Evolutionary conservation across 2,797 vertebrate species (phyloP).

Genomic region (Aeoliscus strigatus): DNA sequence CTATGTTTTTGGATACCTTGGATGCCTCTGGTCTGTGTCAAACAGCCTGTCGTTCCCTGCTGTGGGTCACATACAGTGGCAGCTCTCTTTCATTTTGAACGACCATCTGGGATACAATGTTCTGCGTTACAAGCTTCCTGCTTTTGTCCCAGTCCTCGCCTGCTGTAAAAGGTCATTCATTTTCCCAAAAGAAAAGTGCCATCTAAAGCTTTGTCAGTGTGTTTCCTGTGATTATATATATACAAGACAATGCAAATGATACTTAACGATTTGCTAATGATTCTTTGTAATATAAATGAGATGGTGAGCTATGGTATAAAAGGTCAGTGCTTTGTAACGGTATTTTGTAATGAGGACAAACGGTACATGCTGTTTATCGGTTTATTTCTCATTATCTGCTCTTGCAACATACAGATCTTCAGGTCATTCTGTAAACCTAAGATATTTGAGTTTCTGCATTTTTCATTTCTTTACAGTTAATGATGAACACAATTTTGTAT

Average conservation of each 20-base stretch:
- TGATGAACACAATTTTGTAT: no score
- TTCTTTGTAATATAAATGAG: not conserved
- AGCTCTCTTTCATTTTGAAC: not conserved
- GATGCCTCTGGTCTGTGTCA: slow-evolving; percentile 39
- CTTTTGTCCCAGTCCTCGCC: slow-evolving; percentile 5
- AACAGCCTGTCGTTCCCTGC: slow-evolving; percentile 5
- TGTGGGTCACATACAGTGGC: not conserved
- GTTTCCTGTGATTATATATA: slow-evolving; percentile 4
- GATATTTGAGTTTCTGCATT: slow-evolving; percentile 9
- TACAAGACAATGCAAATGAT: slow-evolving; percentile 3
- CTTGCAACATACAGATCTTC: slow-evolving; percentile 19
- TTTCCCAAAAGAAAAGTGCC: slow-evolving; percentile 32
- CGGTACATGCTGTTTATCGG: slow-evolving; percentile 7
- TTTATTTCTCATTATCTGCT: slow-evolving; percentile 19
- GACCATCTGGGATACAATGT: slow-evolving; percentile 3
- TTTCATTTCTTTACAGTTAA: slow-evolving; percentile 17
- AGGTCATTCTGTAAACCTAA: slow-evolving; percentile 25
- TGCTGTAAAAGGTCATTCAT: no score
- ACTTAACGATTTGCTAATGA: slow-evolving; percentile 3
- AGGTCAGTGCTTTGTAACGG: slow-evolving; percentile 21
- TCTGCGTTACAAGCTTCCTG: slow-evolving; percentile 5
- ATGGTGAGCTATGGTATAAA: slow-evolving; percentile 10
- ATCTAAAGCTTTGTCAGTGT: slow-evolving; percentile 40
- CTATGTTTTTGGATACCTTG: slow-evolving; percentile 12
- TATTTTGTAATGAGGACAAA: slow-evolving; percentile 16